Evolutionary conservation across 2,888 invertebrate genomes (phyloP).

Genomic region (Pammene fasciana): DNA sequence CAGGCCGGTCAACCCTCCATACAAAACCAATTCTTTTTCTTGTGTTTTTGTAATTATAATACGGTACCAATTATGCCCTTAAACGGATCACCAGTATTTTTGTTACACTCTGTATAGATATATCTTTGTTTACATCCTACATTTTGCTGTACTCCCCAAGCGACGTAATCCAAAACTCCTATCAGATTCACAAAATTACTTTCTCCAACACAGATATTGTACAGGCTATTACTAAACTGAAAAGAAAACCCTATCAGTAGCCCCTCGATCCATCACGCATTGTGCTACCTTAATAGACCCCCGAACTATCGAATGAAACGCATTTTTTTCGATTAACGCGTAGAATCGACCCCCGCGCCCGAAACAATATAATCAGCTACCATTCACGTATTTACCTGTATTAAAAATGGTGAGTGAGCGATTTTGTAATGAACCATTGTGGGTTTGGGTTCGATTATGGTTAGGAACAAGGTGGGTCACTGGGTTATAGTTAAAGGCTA

Average conservation of each 20-base stretch:
- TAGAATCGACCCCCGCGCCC: conserved; percentile 72
- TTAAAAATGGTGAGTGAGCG: conserved; percentile 79
- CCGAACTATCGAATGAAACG: conserved; percentile 71
- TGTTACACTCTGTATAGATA: no score
- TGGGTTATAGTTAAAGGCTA: conserved; percentile 35
- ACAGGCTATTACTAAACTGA: conserved; percentile 34
- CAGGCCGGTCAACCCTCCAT: no score
- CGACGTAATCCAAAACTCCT: conserved; percentile 22
- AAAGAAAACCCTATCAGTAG: conserved; percentile 47
- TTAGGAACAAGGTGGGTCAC: conserved; percentile 54
- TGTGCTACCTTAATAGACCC: conserved; percentile 68
- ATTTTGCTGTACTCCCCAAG: not conserved
- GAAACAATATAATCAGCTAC: conserved; percentile 83
- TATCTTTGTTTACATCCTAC: no score
- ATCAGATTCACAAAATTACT: conserved; percentile 28
- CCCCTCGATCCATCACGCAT: conserved; percentile 66
- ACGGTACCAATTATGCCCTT: no score
- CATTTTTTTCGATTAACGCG: conserved; percentile 79
- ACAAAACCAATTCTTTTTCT: no score
- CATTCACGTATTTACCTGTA: conserved; percentile 62
- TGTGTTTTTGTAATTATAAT: no score
- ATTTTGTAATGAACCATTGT: conserved; percentile 81
- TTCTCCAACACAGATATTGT: conserved; percentile 35
- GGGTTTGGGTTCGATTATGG: conserved; percentile 78
- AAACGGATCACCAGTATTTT: no score